Conservation (phyloP, 1,140 invertebrate species). For the Danaus plexippus region DNA sequence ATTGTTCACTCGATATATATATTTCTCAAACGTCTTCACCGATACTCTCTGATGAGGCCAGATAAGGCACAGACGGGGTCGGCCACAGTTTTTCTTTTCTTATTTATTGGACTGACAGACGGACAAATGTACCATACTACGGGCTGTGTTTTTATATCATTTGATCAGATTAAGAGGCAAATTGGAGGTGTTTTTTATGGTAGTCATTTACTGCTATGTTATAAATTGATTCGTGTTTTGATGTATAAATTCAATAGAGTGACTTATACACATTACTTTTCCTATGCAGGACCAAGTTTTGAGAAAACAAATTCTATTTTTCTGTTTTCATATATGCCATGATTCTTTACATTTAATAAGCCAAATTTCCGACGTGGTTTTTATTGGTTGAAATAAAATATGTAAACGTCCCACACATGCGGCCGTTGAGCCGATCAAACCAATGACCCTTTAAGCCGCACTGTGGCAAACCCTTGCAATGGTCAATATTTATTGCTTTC, state of each 20-base stretch:
- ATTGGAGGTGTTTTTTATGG: constrained; percentile 30
- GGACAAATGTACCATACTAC: constrained; percentile 53
- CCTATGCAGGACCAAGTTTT: too few relatives aligned
- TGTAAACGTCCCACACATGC: constrained; percentile 24
- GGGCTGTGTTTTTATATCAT: constrained; percentile 41
- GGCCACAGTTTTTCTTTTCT: constrained; percentile 43
- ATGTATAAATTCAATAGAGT: too few relatives aligned
- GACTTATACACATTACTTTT: too few relatives aligned
- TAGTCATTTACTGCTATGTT: too few relatives aligned
- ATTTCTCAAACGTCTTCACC: constrained; percentile 33
- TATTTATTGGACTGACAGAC: constrained; percentile 61
- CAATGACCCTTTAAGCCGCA: constrained; percentile 47
- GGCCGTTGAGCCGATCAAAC: constrained; percentile 40
- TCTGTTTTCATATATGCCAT: too few relatives aligned
- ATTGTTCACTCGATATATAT: constrained; percentile 32
- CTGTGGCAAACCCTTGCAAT: constrained; percentile 38
- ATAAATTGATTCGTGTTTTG: too few relatives aligned
- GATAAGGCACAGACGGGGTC: constrained; percentile 59
- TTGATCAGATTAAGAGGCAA: constrained; percentile 38
- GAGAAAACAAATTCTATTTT: too few relatives aligned
- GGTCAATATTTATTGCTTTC: constrained; percentile 54
- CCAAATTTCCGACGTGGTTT: too few relatives aligned
- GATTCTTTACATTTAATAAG: too few relatives aligned
- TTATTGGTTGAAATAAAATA: constrained; percentile 8
- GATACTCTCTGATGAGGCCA: constrained; percentile 45